These are phyloP conservation scores for Ophion costatus DNA, from an alignment of 2,888 invertebrate genomes.

Conservation along the genomic window DNA sequence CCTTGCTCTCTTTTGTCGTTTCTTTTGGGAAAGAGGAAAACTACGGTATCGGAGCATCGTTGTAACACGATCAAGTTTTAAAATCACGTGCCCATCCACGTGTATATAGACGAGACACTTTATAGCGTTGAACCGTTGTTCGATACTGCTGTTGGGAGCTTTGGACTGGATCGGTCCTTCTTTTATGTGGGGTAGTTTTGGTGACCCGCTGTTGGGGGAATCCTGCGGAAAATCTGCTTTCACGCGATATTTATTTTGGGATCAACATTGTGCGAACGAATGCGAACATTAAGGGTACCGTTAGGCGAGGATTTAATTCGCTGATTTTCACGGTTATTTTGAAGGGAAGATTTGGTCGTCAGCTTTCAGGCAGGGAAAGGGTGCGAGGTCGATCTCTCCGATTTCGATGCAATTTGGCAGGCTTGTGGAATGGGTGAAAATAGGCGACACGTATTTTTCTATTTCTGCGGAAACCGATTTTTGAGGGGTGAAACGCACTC, in stretches of 20 bases:
- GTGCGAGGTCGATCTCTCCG: no score
- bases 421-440: no score
- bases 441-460: no score
- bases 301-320: no score
- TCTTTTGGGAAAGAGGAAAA: slow-evolving; percentile 36
- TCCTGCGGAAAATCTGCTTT: not conserved
- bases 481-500: no score
- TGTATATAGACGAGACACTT: slow-evolving; percentile 41
- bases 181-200: slow-evolving; percentile 20
- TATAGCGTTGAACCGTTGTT: slow-evolving; percentile 10
- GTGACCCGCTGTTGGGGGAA: slow-evolving; percentile 7
- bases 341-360: no score
- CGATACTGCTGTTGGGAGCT: slow-evolving; percentile 16
- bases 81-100: slow-evolving; percentile 34
- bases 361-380: no score
- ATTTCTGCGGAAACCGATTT: no score
- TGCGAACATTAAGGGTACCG: no score
- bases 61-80: slow-evolving; percentile 33
- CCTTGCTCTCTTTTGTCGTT: slow-evolving; percentile 6
- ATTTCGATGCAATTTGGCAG: no score
- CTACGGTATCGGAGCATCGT: slow-evolving; percentile 19
- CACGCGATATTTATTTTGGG: not conserved
- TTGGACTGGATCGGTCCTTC: not conserved
- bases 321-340: no score
- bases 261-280: not conserved